These are phyloP conservation scores for Holacanthella duospinosa DNA, from an alignment of 2,888 invertebrate species.

Conservation along the genomic window DNA sequence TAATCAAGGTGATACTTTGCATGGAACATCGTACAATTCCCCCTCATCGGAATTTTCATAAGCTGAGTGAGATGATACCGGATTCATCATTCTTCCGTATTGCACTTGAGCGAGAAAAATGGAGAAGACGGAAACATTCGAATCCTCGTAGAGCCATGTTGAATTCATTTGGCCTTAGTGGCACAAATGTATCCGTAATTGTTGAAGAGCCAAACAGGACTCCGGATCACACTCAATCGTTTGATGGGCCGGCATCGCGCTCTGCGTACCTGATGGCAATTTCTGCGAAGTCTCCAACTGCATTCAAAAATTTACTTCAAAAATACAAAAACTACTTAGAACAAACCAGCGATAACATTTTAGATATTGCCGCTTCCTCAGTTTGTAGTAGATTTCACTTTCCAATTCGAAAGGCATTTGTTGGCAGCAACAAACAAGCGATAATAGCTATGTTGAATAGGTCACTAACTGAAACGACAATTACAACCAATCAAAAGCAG, in stretches of 20 bases:
- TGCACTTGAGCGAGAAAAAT: neutral
- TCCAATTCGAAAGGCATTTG: neutral
- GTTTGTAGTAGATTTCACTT: neutral
- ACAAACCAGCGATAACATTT: neutral
- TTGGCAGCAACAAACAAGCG: neutral
- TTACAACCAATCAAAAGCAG: neutral
- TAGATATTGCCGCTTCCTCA: neutral
- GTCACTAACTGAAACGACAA: neutral
- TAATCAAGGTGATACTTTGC: neutral
- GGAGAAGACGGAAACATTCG: neutral
- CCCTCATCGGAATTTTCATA: neutral
- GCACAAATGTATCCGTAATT: neutral
- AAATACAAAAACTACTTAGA: neutral
- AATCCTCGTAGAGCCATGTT: neutral
- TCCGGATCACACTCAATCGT: no score
- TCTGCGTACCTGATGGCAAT: no score
- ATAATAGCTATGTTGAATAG: no score
- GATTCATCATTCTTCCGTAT: neutral
- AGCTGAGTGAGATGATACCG: neutral
- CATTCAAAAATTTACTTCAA: neutral
- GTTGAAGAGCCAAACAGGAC: neutral
- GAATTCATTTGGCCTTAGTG: neutral
- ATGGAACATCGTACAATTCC: neutral
- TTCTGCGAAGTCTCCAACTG: neutral
- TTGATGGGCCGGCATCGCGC: no score